Base-by-base conservation (phyloP, 2,113 vertebrate genomes). In the Lonchura striata region DNA sequence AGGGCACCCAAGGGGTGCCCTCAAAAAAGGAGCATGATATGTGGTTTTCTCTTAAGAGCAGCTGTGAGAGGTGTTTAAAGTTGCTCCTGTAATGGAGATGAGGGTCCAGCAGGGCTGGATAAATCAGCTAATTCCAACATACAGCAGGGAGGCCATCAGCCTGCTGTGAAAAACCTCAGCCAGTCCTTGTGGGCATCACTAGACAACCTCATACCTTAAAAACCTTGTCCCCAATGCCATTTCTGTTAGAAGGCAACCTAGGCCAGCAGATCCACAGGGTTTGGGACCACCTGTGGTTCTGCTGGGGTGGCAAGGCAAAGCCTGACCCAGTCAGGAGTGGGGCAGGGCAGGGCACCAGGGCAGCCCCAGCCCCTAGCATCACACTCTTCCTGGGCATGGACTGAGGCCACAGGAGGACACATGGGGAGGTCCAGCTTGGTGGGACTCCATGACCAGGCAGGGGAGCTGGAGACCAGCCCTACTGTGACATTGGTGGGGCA, bases 401-500 rank as follows among this genome's bases (percentile, higher is more conserved):
- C 33, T 56, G 65, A 56, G 35, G 27, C 16, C 41, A 77, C 44
- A n/a, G 18, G 21, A 25, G 27, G 16, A 21, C 31, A 11, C 9
- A 5, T 7, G 37, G 19, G 2, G 24, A 3, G 31, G 15, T 28
- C 31, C 22, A 39, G 19, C 22, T 53, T 5, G 1, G 5, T 44
- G 16, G 17, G 8, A 46, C 9, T 21, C 46, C 15, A 4, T 23
- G 41, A 13, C 30, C 7, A 11, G 10, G 17, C 33, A 71, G 41
- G 10, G 37, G 37, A 66, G 7, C 47, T 53, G 66, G n/a, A 61
- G 42, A 9, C 6, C 2, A 6, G 13, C 10, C 22, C 23, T 57
- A 9, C 42, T 8, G 18, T 4, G 1, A 17, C n/a, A 20, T 4
- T 2, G 1, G 31, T 65, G 39, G 35, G 53, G 16, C 44, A n/a